These are phyloP conservation scores for Epinephelus moara DNA, from an alignment of 2,113 vertebrate genomes.

Conservation along the genomic window DNA sequence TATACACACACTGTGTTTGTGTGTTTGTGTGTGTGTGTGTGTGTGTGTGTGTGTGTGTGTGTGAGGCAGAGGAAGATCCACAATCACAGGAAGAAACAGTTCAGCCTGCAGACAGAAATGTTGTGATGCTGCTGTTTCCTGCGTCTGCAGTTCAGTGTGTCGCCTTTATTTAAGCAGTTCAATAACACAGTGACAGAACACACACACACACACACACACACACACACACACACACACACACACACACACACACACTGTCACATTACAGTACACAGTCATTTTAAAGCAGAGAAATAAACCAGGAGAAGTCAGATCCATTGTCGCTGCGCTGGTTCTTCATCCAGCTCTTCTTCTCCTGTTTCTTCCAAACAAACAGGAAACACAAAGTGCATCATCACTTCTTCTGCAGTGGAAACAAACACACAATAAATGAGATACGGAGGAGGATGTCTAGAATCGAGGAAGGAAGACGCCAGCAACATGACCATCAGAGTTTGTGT, in stretches of 20 bases:
- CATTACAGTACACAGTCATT: too few species aligned
- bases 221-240: not conserved
- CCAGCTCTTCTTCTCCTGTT: too few species aligned
- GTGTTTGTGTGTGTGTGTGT: not conserved
- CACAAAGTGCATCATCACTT: not conserved
- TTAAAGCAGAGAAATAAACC: too few species aligned
- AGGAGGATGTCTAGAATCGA: not conserved
- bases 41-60: constrained; percentile 11
- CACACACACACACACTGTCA: too few species aligned
- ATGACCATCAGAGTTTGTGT: not conserved
- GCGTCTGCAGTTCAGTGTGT: not conserved
- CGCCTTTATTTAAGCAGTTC: not conserved
- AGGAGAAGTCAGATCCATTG: too few species aligned
- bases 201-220: not conserved
- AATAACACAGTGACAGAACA: not conserved
- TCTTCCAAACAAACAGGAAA: not conserved
- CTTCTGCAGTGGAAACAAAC: not conserved
- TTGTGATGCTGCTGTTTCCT: constrained; percentile 14
- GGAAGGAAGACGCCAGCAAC: constrained; percentile 19
- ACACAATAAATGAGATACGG: not conserved
- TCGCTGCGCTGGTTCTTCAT: too few species aligned
- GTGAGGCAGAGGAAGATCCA: constrained; percentile 24
- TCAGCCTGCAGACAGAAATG: constrained; percentile 17
- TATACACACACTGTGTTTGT: not conserved
- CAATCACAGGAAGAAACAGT: constrained; percentile 52